Base-by-base conservation (phyloP, 1,140 invertebrate species). In the Camponotus vicinus region DNA sequence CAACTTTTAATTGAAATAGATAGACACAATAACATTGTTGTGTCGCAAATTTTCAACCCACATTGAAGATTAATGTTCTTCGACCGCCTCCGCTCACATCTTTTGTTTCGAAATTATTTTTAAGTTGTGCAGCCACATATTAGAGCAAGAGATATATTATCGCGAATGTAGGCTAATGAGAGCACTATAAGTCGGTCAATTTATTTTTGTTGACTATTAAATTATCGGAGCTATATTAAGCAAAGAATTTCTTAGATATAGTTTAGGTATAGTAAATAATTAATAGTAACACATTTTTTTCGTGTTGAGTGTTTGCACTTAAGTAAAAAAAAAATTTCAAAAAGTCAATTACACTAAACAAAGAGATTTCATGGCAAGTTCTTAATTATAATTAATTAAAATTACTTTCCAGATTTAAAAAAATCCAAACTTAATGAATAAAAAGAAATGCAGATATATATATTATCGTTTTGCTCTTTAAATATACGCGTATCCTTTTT, bases 31-130 rank as follows among this genome's bases (percentile, higher is more conserved):
- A 79, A 79, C 32, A n/a, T 37, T 15, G 9, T 77, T 40, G 21
- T 61, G 52, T 79, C 40, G 18, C 13, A 21, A 45, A 6, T 45
- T n/a, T 13, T 59, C 40, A 52, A 37, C 40, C 71, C 40, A 27
- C 3, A 21, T 70, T 57, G 66, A 80, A 80, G 64, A 59, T 82
- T 82, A 34, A 73, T 82, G 79, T 77, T 13, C 32, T 9, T n/a
- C 59, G n/a, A 69, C 37, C 49, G 15, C 5, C 1, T 18, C 45
- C 49, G 45, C 71, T 37, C 21, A 82, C 37, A 21, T 79, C 45
- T 67, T 77, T 69, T 67, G 52, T 85, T 78, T 57, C 21, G 13
- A 79, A 85, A 80, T 85, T 79, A 79, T 80, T 79, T 80, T 67
- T 59, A 80, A 66, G 6, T 57, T 15, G 40, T 59, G 63, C 34